A percentile compares a stretch with the other conserved stretches of the same genome.
These are phyloP conservation scores for Apantesis nais DNA, from an alignment of 2,888 invertebrate genomes.

Conservation along the genomic window DNA sequence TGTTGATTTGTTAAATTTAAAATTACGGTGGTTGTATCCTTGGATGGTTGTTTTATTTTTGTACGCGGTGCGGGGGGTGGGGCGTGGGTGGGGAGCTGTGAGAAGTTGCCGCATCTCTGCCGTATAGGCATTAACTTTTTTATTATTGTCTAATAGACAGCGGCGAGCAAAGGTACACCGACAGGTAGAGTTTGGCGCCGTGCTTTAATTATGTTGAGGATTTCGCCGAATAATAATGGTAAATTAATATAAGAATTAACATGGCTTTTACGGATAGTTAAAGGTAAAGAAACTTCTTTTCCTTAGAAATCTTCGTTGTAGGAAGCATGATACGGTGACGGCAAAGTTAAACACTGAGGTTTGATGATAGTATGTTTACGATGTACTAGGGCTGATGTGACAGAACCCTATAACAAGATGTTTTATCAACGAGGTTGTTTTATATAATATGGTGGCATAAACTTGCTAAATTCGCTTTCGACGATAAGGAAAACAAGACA, in stretches of 20 bases:
- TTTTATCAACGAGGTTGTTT: background rate
- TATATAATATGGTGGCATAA: background rate
- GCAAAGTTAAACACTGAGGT: background rate
- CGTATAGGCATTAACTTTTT: constrained; percentile 80
- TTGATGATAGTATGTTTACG: background rate
- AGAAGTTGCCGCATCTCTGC: constrained; percentile 78
- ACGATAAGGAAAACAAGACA: background rate
- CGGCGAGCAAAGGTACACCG: constrained; percentile 76
- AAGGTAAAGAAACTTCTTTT: constrained; percentile 14
- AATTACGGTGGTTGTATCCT: constrained; percentile 84
- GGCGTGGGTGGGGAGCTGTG: constrained; percentile 68
- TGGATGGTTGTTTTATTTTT: constrained; percentile 83
- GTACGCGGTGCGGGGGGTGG: constrained; percentile 54
- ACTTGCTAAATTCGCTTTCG: background rate
- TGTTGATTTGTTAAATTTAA: constrained; percentile 64
- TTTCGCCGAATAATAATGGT: constrained; percentile 66
- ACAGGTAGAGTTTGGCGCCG: constrained; percentile 82
- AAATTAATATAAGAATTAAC: constrained; percentile 64
- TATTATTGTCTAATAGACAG: constrained; percentile 84
- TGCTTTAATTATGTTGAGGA: constrained; percentile 77
- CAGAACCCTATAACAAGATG: no score
- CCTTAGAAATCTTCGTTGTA: background rate
- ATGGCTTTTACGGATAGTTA: constrained; percentile 37
- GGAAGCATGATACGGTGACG: background rate
- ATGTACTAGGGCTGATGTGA: background rate